A percentile compares a stretch with the other conserved stretches of the same genome.
These are phyloP conservation scores for Macaca fascicularis DNA, from an alignment of 2,113 vertebrate species.

Conservation along the genomic window T2T-MFA8v1.1 NC_088390.1:89523001-89523500, in stretches of 20 bases:
- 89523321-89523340: not conserved
- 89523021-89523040: too few species aligned
- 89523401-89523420: not conserved
- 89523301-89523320: not conserved
- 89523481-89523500: not conserved
- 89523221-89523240: not conserved
- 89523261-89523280: not conserved
- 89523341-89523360: too few species aligned
- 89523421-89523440: not conserved
- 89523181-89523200: not conserved
- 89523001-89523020: not conserved
- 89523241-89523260: not conserved
- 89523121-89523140: not conserved
- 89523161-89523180: not conserved
- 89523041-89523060: too few species aligned
- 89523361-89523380: not conserved
- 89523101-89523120: not conserved
- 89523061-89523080: too few species aligned
- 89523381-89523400: not conserved
- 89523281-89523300: not conserved
- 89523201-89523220: not conserved
- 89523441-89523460: not conserved
- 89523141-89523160: not conserved
- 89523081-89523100: too few species aligned
- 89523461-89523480: not conserved